These are phyloP conservation scores for Spea multiplicata DNA, from an alignment of 2,113 vertebrate genomes.

Conservation along the genomic window DNA sequence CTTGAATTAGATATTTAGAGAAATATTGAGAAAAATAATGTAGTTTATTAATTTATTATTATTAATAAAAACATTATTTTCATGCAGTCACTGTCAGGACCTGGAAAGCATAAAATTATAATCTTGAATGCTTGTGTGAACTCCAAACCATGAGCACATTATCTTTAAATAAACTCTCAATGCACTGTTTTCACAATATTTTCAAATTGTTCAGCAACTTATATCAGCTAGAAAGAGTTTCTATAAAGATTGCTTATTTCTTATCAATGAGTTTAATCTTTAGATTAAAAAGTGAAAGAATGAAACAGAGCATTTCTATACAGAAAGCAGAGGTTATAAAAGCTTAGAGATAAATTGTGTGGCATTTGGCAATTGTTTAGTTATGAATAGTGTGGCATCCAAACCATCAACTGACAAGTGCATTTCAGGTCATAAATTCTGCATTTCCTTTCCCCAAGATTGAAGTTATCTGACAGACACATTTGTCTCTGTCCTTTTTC, in stretches of 20 bases:
- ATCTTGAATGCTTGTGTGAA: too few relatives aligned
- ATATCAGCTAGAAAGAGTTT: neutral
- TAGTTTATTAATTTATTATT: too few relatives aligned
- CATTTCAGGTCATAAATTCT: slow-evolving; percentile 29
- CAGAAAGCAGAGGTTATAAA: slow-evolving; percentile 22
- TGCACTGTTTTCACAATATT: neutral
- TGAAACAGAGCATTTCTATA: slow-evolving; percentile 15
- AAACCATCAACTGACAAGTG: slow-evolving; percentile 24
- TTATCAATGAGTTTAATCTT: slow-evolving; percentile 17
- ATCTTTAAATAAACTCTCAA: neutral
- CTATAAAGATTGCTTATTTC: slow-evolving; percentile 4
- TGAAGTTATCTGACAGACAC: slow-evolving; percentile 19
- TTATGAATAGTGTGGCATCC: slow-evolving; percentile 13
- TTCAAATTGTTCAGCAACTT: neutral
- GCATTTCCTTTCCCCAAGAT: slow-evolving; percentile 13
- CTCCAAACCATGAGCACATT: neutral
- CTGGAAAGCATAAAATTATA: too few relatives aligned
- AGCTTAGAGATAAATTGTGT: slow-evolving; percentile 9
- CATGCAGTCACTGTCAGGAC: too few relatives aligned
- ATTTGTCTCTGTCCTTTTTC: slow-evolving; percentile 26
- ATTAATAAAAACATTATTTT: too few relatives aligned
- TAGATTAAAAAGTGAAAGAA: slow-evolving; percentile 6
- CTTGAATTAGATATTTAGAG: too few relatives aligned
- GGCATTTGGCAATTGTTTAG: slow-evolving; percentile 27
- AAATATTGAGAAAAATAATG: too few relatives aligned